These are phyloP conservation scores for Tragelaphus scriptus DNA, from an alignment of 2,113 vertebrate species.

Conservation along the genomic window DNA sequence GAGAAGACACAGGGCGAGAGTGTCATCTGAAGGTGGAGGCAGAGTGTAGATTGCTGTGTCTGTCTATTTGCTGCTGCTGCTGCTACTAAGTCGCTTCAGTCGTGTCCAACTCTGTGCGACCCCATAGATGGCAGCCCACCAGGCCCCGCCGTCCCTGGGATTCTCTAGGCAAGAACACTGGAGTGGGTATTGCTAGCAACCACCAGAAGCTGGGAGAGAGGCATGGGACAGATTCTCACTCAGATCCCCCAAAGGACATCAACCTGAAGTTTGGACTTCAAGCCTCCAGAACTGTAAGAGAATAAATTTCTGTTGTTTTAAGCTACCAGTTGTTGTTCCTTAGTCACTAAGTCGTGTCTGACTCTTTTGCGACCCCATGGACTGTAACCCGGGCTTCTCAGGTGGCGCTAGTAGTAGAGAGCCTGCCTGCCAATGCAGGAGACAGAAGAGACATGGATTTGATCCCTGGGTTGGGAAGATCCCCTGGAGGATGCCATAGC, in stretches of 20 bases:
- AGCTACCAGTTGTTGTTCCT: neutral
- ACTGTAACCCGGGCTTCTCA: neutral
- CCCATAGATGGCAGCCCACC: no score
- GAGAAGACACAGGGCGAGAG: neutral
- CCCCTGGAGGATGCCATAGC: no score
- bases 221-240: neutral
- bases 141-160: no score
- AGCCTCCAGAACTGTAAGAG: neutral
- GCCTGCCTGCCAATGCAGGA: no score
- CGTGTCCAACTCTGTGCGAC: no score
- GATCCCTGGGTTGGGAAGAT: no score
- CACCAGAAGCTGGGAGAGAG: neutral
- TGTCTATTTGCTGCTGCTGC: neutral
- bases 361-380: neutral
- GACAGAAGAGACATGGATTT: no score
- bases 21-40: neutral
- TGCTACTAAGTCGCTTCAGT: neutral
- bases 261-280: neutral
- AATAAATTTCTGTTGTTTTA: neutral
- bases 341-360: neutral
- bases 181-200: neutral
- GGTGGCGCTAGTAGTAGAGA: no score
- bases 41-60: neutral
- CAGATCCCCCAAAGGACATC: neutral
- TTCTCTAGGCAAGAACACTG: no score